These are phyloP conservation scores for Porites evermanni DNA, from an alignment of 92 coral and sea anemone genomes.

Conservation along the genomic window DNA sequence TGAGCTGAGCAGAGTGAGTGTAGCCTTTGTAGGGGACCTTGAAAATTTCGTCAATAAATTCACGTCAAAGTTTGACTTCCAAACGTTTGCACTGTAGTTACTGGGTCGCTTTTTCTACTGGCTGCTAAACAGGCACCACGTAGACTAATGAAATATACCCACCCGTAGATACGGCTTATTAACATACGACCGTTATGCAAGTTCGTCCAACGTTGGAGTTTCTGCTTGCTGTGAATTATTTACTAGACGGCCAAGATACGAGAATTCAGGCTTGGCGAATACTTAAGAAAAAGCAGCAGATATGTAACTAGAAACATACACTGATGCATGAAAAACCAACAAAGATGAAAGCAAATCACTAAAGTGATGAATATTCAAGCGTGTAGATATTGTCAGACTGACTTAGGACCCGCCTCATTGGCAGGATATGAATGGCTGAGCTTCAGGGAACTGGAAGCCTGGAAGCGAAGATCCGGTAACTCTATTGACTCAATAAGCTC, in stretches of 20 bases:
- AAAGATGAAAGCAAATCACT: constrained; percentile 53
- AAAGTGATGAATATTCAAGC: constrained; percentile 80
- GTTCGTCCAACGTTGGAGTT: constrained; percentile 30
- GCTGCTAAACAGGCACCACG: constrained; percentile 11
- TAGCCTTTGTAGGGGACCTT: too few species aligned
- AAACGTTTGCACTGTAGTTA: not conserved
- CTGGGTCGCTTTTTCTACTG: constrained; percentile 2
- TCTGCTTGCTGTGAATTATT: constrained; percentile 52
- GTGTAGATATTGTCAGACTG: constrained; percentile 70
- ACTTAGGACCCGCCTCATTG: constrained; percentile 73
- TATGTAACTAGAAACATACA: constrained; percentile 23
- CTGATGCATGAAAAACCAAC: constrained; percentile 25
- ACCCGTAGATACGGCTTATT: constrained; percentile 42
- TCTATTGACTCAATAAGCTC: constrained; percentile 76
- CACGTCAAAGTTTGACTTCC: not conserved
- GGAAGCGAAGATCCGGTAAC: constrained; percentile 75
- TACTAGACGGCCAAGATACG: constrained; percentile 16
- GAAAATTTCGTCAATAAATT: not conserved
- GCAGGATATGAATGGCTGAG: constrained; percentile 45
- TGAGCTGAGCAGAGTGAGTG: not conserved
- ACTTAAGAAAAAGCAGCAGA: constrained; percentile 11
- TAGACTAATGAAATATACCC: constrained; percentile 41
- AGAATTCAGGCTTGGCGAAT: constrained; percentile 8
- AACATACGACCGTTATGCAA: constrained; percentile 47
- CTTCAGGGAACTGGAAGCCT: constrained; percentile 66